phyloP scores from a whole-genome alignment of 2,888 invertebrate genomes.

The Ischnura elegans region DNA sequence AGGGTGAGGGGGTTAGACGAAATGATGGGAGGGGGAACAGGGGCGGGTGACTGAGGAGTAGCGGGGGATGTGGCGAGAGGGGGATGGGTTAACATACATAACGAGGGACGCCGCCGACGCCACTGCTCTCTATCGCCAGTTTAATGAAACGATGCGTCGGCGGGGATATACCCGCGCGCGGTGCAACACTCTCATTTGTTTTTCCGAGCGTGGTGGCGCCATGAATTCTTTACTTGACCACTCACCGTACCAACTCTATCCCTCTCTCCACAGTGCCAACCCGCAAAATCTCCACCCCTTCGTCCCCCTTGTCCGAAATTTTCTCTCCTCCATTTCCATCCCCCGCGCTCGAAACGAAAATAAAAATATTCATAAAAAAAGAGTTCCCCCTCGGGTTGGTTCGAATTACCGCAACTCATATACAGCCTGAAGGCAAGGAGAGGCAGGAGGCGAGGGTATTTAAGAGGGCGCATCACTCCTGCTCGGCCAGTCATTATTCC shows the following conservation, averaged over 20 bases:
- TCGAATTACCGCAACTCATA: conserved; percentile 23
- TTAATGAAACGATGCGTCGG: conserved; percentile 38
- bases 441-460: background rate
- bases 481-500: no score
- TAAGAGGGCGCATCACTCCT: no score
- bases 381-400: background rate
- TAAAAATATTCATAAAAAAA: background rate
- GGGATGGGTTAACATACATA: conserved; percentile 31
- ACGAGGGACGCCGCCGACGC: conserved; percentile 38
- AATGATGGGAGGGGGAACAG: background rate
- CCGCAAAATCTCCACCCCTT: background rate
- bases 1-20: background rate
- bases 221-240: conserved; percentile 38
- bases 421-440: background rate
- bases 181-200: conserved; percentile 25
- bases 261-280: background rate
- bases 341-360: background rate
- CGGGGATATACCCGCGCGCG: conserved; percentile 29
- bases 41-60: background rate
- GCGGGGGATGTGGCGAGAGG: background rate
- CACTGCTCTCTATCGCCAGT: conserved; percentile 38
- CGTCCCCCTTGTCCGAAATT: background rate
- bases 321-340: background rate
- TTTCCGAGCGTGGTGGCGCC: conserved; percentile 35
- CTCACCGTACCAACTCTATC: background rate